Evolutionary conservation across 2,113 vertebrate species (phyloP), one percentile per base, ranked within the genome.

Genomic region (Pachypanchax playfairii): DNA sequence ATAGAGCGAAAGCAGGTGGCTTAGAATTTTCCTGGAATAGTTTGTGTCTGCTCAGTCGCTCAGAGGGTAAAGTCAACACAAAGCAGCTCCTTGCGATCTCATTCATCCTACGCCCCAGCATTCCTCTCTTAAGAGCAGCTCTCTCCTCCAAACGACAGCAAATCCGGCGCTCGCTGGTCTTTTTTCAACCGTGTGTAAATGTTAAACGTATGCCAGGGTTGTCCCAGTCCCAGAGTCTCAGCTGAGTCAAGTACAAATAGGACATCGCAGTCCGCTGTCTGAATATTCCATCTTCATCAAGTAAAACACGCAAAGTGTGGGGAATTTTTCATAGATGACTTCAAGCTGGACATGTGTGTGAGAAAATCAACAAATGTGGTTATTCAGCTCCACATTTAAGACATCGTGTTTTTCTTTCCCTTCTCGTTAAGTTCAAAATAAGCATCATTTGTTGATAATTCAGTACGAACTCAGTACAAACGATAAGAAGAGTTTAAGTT

Each of bases 31-130:
- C 65, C 74, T 72, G 70, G 48, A 74, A 65, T 47, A 59, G 65
- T 52, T 75, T 55, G 43, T 51, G 61, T 79, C 69, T 76, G 74
- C 65, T 72, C 65, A 50, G 62, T 55, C 39, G 6, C 54, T 79
- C 63, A 20, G 22, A 70, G 73, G 69, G 70, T 60, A 80, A 77
- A 72, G 78, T 57, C 73, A 84, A 83, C 68, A 70, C 48, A 74
- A 62, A 69, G 62, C 70, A 64, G 46, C 61, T 75, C 65, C 8
- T 15, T 50, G 64, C 50, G 73, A 68, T 75, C 65, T 69, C 57
- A 65, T 36, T 58, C 47, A 49, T 74, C 31, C 72, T 21, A 20
- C 44, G 59, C 61, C 58, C 52, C 5, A 6, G 55, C 44, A 63
- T 82, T 80, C 79, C 60, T 62, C 53, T 61, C 41, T 65, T 70